Conservation (phyloP, 1,140 invertebrate genomes). For the Pomacea maculata region DNA sequence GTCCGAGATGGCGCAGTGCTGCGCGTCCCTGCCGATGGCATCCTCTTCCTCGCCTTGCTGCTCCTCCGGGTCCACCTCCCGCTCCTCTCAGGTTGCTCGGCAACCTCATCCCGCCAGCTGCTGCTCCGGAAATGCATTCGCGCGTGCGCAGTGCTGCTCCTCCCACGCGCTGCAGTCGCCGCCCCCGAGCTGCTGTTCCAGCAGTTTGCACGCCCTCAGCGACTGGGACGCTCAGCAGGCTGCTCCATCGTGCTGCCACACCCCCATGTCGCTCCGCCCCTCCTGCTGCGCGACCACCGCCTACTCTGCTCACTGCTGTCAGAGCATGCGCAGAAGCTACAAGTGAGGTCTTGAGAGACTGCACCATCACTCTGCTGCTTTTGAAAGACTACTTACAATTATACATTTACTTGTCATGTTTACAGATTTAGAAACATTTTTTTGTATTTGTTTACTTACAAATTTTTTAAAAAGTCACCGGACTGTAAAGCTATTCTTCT, state of each 20-base stretch:
- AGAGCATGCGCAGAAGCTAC: background rate
- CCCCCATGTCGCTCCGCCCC: background rate
- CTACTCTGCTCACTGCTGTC: background rate
- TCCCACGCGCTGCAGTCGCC: background rate
- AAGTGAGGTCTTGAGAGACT: background rate
- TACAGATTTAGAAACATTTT: too few species aligned
- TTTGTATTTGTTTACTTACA: too few species aligned
- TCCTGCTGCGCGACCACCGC: background rate
- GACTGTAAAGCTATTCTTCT: too few species aligned
- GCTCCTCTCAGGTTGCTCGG: background rate
- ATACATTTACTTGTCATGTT: too few species aligned
- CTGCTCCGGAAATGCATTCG: too few species aligned
- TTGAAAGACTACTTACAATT: too few species aligned
- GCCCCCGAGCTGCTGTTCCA: background rate
- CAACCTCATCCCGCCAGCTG: too few species aligned
- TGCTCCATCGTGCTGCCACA: slow-evolving; percentile 3
- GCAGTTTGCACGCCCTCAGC: background rate
- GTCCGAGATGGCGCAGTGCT: background rate
- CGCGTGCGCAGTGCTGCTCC: background rate
- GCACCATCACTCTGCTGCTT: too few species aligned
- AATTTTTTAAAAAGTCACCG: too few species aligned
- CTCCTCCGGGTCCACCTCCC: background rate
- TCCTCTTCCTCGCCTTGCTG: too few species aligned
- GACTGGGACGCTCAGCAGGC: background rate
- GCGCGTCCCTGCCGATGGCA: background rate